Evolutionary conservation across 1,140 invertebrate species (phyloP), one percentile per base, ranked within the genome.

Genomic region (Eurosta solidaginis): DNA sequence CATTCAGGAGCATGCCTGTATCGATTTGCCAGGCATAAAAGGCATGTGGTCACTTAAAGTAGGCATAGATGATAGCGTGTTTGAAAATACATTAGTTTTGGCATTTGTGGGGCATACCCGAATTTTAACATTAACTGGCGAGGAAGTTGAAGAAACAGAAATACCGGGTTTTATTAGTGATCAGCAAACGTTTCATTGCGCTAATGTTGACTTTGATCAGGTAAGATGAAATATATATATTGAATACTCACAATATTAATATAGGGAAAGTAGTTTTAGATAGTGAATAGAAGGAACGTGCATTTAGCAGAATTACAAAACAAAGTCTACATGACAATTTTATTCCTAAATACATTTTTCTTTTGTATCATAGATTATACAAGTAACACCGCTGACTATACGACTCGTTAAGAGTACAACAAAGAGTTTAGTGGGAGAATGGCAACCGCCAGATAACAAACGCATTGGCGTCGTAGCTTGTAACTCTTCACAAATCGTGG

Each of bases 91-190:
- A 1, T 88, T 99, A 3, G 96, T 98, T 0, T 88, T 98, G 22
- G 93, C 97, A 2, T 98, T 98, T 89, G 97, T 99, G 74, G 96
- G 96, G 10, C 96, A 98, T 85, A 98, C 96, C 3, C 92, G 96
- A 82, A 93, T 98, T 75, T 89, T 98, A 47, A 94, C 93, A 79
- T 87, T 98, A 29, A 96, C 92, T 82, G 97, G 96, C 0, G 97
- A 98, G 84, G 97, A 99, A 89, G 96, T 99, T 0, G 97, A 99
- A 88, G 98, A 99, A 89, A 98, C 96, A 0, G 96, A 98, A 84
- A 94, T 97, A 79, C 88, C 92, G 49, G 96, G 96, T 36, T 98
- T 99, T 85, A 91, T 95, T 49, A 93, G 94, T 5, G 94, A 96
- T 82, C 92, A 96, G 80, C 96, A 98, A 87, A 98, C 97, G 0